These are phyloP conservation scores for Dynastes tityus DNA, from an alignment of 2,888 invertebrate species.

Conservation along the genomic window DNA sequence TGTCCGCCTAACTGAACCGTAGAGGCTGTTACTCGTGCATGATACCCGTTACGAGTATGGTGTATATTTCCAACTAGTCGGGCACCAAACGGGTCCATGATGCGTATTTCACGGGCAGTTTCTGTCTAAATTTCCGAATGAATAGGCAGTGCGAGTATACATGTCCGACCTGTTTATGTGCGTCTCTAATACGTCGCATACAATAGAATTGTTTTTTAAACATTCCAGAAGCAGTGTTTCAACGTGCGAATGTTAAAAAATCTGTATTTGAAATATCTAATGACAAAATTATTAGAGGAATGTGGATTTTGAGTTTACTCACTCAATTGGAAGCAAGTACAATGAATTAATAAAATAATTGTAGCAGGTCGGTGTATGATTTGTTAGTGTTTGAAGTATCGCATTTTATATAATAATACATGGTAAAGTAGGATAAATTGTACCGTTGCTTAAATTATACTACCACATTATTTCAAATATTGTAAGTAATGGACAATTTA, in stretches of 20 bases:
- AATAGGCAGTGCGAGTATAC: not conserved
- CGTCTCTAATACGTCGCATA: not conserved
- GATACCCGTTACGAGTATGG: not conserved
- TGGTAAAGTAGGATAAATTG: no score
- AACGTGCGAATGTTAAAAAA: not conserved
- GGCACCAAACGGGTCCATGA: not conserved
- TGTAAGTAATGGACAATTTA: no score
- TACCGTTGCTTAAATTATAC: no score
- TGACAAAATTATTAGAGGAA: no score
- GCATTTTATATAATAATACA: no score
- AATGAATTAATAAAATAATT: no score
- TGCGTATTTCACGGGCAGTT: conserved; percentile 15
- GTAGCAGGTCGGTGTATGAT: no score
- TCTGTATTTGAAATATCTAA: not conserved
- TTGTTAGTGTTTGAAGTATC: no score
- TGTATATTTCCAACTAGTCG: not conserved
- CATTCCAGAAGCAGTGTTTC: not conserved
- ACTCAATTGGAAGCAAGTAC: no score
- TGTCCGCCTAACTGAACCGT: conserved; percentile 8
- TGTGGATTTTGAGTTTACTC: no score
- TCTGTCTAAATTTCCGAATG: not conserved
- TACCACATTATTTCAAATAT: no score
- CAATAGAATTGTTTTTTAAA: not conserved
- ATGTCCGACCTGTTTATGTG: not conserved
- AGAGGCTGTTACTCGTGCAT: not conserved